Evolutionary conservation across 64 coral and sea anemone species (phyloP).

Genomic region (Actinia equina): DNA sequence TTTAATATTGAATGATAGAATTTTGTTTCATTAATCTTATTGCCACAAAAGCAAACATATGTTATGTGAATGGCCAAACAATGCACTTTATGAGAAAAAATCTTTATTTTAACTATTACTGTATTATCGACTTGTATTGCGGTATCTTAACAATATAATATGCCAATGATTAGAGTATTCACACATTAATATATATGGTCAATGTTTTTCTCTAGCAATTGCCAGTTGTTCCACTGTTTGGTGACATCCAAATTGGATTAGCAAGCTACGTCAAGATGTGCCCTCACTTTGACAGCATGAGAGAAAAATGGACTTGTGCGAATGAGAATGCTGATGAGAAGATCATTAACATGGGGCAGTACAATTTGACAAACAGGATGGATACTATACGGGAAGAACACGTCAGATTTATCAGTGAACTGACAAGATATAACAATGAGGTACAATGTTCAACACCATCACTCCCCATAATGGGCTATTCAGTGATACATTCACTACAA

Average conservation of each 20-base stretch:
- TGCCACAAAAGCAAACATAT: too few relatives aligned
- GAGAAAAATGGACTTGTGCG: conserved; percentile 84
- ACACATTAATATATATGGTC: background rate
- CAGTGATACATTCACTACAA: too few relatives aligned
- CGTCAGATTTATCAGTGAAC: conserved; percentile 91
- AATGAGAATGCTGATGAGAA: conserved; percentile 92
- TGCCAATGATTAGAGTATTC: too few relatives aligned
- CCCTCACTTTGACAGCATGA: conserved; percentile 80
- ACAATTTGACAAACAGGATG: conserved; percentile 87
- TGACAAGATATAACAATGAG: conserved; percentile 97
- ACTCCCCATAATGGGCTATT: too few relatives aligned
- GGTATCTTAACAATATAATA: too few relatives aligned
- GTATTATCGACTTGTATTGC: too few relatives aligned
- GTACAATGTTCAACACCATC: conserved; percentile 10
- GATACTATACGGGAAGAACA: conserved; percentile 92
- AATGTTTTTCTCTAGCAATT: conserved; percentile 63
- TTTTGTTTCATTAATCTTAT: too few relatives aligned
- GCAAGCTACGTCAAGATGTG: conserved; percentile 94
- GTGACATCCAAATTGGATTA: conserved; percentile 94
- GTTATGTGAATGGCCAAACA: too few relatives aligned
- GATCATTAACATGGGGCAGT: conserved; percentile 64
- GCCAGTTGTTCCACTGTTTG: conserved; percentile 96
- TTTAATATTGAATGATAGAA: too few relatives aligned
- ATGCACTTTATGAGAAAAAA: too few relatives aligned
- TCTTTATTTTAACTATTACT: too few relatives aligned